A percentile compares a stretch with the other conserved stretches of the same genome.
Conservation (phyloP, 2,888 invertebrate genomes). For the Ornithoptera alexandrae region DNA sequence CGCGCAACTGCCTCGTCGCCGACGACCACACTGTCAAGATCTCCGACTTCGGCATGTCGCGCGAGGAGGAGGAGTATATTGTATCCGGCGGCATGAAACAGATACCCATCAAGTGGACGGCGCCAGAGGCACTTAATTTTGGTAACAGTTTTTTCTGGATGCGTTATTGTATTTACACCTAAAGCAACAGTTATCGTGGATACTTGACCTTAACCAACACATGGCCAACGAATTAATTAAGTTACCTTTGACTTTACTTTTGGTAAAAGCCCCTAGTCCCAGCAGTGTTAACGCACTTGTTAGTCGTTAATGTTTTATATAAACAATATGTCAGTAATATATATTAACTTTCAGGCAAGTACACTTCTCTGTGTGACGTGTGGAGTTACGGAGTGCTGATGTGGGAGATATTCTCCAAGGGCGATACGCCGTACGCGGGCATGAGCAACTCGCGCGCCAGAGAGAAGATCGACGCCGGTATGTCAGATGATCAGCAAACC, state of each 20-base stretch:
- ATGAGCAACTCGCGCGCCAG: slow-evolving; percentile 96
- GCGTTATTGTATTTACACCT: no score
- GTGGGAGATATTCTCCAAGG: slow-evolving; percentile 98
- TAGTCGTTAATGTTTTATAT: no score
- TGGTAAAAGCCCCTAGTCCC: no score
- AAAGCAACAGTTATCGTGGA: no score
- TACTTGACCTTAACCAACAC: no score
- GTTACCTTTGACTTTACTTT: no score
- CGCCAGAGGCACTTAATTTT: slow-evolving; percentile 97
- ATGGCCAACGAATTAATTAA: no score
- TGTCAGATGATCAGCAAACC: background rate
- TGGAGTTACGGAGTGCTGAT: slow-evolving; percentile 98
- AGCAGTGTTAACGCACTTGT: no score
- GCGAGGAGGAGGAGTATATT: slow-evolving; percentile 97
- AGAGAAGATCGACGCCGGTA: slow-evolving; percentile 96
- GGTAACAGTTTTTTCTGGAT: slow-evolving; percentile 73
- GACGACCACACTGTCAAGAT: slow-evolving; percentile 95
- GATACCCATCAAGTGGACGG: slow-evolving; percentile 99
- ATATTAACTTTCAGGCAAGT: slow-evolving; percentile 83
- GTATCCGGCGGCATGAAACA: slow-evolving; percentile 99
- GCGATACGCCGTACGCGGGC: slow-evolving; percentile 95
- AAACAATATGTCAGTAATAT: background rate
- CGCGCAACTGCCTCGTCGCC: slow-evolving; percentile 94
- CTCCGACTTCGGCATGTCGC: slow-evolving; percentile 98
- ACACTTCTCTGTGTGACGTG: slow-evolving; percentile 96